phyloP scores from a whole-genome alignment of 2,888 invertebrate species.

The Scelioninae gen. 2 region DNA sequence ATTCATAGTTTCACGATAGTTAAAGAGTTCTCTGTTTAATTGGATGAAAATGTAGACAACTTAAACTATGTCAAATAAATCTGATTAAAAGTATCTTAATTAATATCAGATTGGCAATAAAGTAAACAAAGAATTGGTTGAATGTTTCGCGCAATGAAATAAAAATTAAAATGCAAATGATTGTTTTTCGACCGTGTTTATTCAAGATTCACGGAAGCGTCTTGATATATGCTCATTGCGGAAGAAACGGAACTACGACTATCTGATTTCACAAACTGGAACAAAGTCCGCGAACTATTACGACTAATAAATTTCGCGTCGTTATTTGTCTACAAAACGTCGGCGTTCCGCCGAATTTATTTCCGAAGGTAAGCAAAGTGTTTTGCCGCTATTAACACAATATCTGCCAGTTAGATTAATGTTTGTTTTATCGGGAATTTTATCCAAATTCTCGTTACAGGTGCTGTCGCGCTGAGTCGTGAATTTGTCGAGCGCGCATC shows the following conservation, averaged over 20 bases:
- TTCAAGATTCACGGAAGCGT: conserved; percentile 4
- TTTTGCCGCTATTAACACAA: conserved; percentile 40
- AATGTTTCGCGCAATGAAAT: no score
- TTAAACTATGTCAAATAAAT: no score
- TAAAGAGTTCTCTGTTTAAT: no score
- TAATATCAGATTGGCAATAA: no score
- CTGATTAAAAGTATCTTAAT: no score
- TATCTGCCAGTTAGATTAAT: conserved; percentile 40
- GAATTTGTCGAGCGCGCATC: conserved; percentile 9
- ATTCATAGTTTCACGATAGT: no score
- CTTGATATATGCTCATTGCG: conserved; percentile 17
- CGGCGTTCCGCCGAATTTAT: conserved; percentile 36
- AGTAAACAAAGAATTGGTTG: no score
- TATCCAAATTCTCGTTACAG: conserved; percentile 41
- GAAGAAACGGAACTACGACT: conserved; percentile 28
- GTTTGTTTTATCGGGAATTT: conserved; percentile 45
- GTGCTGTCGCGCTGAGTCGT: conserved; percentile 6
- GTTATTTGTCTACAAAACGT: conserved; percentile 49
- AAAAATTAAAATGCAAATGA: no score
- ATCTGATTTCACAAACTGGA: conserved; percentile 49
- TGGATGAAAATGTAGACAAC: no score
- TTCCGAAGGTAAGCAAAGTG: conserved; percentile 43
- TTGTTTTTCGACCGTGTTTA: no score
- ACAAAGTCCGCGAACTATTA: conserved; percentile 44
- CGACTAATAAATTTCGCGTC: conserved; percentile 42